Evolutionary conservation across 2,797 vertebrate genomes (phyloP).

Genomic region (Neosalanx taihuensis): DNA sequence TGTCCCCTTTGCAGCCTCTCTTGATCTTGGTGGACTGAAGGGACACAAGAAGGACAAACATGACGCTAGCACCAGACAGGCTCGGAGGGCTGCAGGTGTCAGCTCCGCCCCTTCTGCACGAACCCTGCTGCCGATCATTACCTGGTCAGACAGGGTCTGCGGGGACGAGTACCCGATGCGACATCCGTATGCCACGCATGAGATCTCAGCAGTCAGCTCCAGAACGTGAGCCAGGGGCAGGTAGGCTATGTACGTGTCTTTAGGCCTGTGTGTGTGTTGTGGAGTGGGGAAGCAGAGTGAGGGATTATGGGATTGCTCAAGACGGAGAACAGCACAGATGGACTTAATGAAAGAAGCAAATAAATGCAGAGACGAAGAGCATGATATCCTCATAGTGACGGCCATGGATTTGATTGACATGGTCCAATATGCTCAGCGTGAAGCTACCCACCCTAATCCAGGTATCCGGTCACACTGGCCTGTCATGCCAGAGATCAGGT

Average conservation of each 20-base stretch:
- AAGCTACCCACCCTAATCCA: constrained; percentile 87
- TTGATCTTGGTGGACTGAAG: constrained; percentile 96
- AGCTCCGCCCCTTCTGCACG: too few relatives aligned
- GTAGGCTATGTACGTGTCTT: constrained; percentile 95
- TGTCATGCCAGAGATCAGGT: constrained; percentile 94
- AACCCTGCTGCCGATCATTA: constrained; percentile 50
- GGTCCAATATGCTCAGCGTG: neutral
- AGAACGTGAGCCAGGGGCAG: constrained; percentile 95
- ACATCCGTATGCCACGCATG: constrained; percentile 93
- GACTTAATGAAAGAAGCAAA: too few relatives aligned
- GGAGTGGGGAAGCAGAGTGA: neutral
- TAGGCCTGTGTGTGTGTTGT: constrained; percentile 67
- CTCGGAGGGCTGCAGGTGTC: neutral
- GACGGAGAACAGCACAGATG: neutral
- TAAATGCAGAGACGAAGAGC: too few relatives aligned
- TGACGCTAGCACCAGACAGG: neutral
- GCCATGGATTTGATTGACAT: neutral
- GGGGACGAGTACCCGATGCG: constrained; percentile 96
- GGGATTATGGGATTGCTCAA: neutral
- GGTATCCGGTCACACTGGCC: constrained; percentile 97
- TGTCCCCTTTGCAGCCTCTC: constrained; percentile 95
- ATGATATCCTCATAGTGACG: too few relatives aligned
- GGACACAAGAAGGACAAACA: neutral
- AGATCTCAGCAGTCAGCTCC: constrained; percentile 96
- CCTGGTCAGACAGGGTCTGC: constrained; percentile 96